Evolutionary conservation across 92 coral and sea anemone species (phyloP), one percentile per base, ranked within the genome.

Genomic region (Phymanthus crucifer): DNA sequence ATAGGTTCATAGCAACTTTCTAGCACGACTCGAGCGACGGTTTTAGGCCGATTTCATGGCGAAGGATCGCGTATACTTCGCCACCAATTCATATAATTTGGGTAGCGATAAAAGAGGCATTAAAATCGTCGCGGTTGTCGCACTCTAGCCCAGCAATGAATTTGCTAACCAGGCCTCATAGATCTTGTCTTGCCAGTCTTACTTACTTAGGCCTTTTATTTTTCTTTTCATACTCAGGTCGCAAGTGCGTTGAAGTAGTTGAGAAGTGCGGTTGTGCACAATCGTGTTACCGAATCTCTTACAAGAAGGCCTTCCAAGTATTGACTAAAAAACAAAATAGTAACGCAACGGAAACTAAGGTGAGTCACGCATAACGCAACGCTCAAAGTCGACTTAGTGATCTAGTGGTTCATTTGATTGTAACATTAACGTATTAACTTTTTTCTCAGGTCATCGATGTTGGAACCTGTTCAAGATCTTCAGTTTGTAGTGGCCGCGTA

Each of bases 401-500:
- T 21, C 1, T 24, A 29, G 27, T n/a, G 64, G 10, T 16, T 16
- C 26, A 4, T 50, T 50, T 21, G 24, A 21, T 19, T 24, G 64
- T 21, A 54, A 0, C n/a, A 21, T 9, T 19, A 6, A 19, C 3
- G 3, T 3, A 54, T 54, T n/a, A 54, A 24, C 17, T 26, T 72
- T 64, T 47, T 83, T 67, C 73, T 75, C 35, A 90, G 94, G 87
- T 91, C 3, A 88, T 91, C 14, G 94, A 91, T 52, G 80, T 91
- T 29, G 91, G 94, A 3, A 83, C 86, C 48, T 91, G 94, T 61
- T 75, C 56, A n/a, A 87, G 94, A 27, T 47, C 37, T 26, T 61
- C 81, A 13, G 66, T 74, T 18, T 91, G 94, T 78, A 61, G 86
- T 1, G 88, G 94, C 3, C 75, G 68, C 58, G 66, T 67, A 13